Conservation (phyloP, 2,888 invertebrate species). For the Cactoblastis cactorum region DNA sequence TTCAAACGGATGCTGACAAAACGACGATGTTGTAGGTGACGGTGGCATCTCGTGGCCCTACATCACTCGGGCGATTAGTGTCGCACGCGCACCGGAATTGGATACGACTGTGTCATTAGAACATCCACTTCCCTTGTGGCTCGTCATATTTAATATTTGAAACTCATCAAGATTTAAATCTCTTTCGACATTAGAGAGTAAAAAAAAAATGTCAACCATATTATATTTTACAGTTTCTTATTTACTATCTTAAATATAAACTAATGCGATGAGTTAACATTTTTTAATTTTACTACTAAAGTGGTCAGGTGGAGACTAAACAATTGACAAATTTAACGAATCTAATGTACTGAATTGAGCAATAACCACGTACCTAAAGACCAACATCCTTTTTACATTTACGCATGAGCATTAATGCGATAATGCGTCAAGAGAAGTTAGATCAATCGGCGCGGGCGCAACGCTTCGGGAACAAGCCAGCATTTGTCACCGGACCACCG, state of each 20-base stretch:
- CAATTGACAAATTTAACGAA: background rate
- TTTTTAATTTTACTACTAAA: too few species aligned
- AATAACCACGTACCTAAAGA: background rate
- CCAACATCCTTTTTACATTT: background rate
- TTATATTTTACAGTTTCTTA: too few species aligned
- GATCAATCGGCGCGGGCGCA: constrained; percentile 70
- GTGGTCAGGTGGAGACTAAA: background rate
- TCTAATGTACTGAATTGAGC: background rate
- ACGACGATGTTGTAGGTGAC: constrained; percentile 26
- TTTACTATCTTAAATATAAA: too few species aligned
- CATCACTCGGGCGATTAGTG: constrained; percentile 59
- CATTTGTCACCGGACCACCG: constrained; percentile 78
- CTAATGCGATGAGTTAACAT: too few species aligned
- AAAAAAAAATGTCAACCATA: background rate
- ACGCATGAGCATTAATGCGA: constrained; percentile 3
- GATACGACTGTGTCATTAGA: constrained; percentile 57
- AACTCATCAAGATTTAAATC: constrained; percentile 18
- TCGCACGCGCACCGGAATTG: constrained; percentile 57
- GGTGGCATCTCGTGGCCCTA: constrained; percentile 40
- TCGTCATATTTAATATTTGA: constrained; percentile 22
- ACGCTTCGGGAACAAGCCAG: constrained; percentile 62
- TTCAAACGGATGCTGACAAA: constrained; percentile 39
- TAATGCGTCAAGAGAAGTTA: constrained; percentile 33
- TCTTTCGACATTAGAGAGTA: background rate
- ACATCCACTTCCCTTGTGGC: constrained; percentile 52